A percentile compares a stretch with the other conserved stretches of the same genome.
Evolutionary conservation across 2,797 vertebrate genomes (phyloP).

Genomic region (Acestrorhynchus altus): DNA sequence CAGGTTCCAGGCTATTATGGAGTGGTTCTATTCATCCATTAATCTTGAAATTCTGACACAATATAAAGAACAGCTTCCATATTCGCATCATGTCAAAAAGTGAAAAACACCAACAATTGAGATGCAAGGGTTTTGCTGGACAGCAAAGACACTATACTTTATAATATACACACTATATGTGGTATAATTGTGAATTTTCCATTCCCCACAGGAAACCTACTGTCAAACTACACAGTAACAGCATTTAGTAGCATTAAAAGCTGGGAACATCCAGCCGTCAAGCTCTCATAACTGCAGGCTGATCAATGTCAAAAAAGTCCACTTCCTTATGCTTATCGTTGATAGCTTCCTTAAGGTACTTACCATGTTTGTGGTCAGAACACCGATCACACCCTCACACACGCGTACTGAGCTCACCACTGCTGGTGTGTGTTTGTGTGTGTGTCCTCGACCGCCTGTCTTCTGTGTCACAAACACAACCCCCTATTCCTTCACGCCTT

Average conservation of each 20-base stretch:
- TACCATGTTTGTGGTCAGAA: constrained; percentile 43
- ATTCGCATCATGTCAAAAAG: no score
- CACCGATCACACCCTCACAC: constrained; percentile 31
- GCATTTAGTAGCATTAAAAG: background rate
- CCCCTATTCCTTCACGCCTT: constrained; percentile 43
- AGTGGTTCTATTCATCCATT: no score
- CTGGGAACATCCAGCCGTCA: background rate
- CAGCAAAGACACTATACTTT: background rate
- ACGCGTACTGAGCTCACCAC: constrained; percentile 24
- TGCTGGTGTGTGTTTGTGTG: constrained; percentile 20
- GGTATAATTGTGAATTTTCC: background rate
- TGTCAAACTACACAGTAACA: background rate
- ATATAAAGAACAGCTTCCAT: background rate
- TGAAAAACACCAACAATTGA: no score
- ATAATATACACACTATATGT: background rate
- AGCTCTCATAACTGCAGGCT: background rate
- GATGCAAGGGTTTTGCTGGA: no score
- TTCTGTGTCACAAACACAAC: constrained; percentile 17
- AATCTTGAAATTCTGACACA: background rate
- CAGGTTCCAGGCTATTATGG: no score
- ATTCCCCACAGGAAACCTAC: no score
- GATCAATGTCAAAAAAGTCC: constrained; percentile 26
- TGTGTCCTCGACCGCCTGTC: constrained; percentile 26
- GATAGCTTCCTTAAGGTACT: constrained; percentile 43
- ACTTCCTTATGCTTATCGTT: constrained; percentile 34